Evolutionary conservation across 1,140 invertebrate genomes (phyloP), one percentile per base, ranked within the genome.

Genomic region (Brevipalpus yothersi): DNA sequence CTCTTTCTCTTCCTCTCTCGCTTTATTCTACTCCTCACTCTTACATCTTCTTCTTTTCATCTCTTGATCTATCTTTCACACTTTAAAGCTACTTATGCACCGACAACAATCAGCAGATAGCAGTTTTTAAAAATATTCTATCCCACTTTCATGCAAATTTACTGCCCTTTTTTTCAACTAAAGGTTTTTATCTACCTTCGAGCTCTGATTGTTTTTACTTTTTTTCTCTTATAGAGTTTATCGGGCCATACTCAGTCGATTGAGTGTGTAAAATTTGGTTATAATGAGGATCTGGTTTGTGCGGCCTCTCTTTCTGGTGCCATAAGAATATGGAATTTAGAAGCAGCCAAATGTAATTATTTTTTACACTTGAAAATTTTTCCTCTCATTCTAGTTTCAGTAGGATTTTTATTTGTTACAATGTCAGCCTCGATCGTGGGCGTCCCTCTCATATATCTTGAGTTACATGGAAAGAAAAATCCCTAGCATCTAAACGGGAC

Each of bases 311-410:
- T 86, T 69, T 85, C 82, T 58, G 93, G 93, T 41, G 84, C 86
- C 41, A 74, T 97, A 13, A 93, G 93, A 75, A 83, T 94, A 61
- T 97, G 92, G 91, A 90, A 97, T 69, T 74, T 97, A 61, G 91
- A 95, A 72, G 85, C 86, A 60, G 84, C 85, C 39, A 92, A 89
- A 63, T 63, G 65, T 66, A 62, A 61, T 17, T 55, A 13, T 1
- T 31, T 31, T 5, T 31, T 31, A 5, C 31, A 31, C 31, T 31
- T 31, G 31, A 31, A 53, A 41, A 8, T 41, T 39, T 41, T n/a
- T 4, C 17, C 31, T 31, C n/a, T 11, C n/a, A 56, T 49, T 49
- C 15, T 19, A n/a, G 47, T 31, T 49, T 15, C 15, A 49, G 47
- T 19, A 49, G 15, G 47, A 15, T 19, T 49, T n/a, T 4, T 49